phyloP scores from a whole-genome alignment of 2,888 invertebrate genomes.

The Nesidiocoris tenuis region DNA sequence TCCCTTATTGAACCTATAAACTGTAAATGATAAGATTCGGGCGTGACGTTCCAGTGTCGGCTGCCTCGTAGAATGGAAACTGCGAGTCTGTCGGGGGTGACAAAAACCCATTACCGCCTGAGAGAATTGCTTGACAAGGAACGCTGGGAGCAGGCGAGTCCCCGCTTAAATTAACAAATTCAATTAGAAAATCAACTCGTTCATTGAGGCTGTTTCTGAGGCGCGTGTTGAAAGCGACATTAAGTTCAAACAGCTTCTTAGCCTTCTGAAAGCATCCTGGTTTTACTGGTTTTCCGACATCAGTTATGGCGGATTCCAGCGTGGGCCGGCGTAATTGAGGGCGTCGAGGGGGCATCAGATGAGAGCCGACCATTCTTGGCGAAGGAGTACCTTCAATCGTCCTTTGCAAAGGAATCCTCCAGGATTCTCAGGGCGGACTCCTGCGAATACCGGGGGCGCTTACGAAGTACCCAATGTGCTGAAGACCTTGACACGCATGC shows the following conservation, averaged over 20 bases:
- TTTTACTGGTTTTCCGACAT: too few relatives aligned
- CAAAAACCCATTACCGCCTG: constrained; percentile 27
- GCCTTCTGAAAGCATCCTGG: too few relatives aligned
- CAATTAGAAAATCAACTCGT: constrained; percentile 60
- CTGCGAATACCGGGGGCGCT: too few relatives aligned
- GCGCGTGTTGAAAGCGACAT: constrained; percentile 1
- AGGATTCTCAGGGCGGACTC: too few relatives aligned
- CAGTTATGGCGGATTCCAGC: too few relatives aligned
- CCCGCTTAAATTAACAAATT: constrained; percentile 59
- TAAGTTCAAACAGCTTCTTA: neutral
- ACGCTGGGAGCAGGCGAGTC: neutral
- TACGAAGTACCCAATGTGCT: too few relatives aligned
- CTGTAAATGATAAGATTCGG: neutral
- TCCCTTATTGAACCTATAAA: neutral
- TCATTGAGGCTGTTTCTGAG: constrained; percentile 48
- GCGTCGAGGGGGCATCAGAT: too few relatives aligned
- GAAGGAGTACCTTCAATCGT: too few relatives aligned
- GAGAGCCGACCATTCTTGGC: too few relatives aligned
- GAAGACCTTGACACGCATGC: too few relatives aligned
- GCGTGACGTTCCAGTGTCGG: neutral
- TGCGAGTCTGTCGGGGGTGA: constrained; percentile 6
- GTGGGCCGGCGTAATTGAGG: too few relatives aligned
- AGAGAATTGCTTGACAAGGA: neutral
- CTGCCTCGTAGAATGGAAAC: neutral
- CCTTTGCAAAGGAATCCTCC: too few relatives aligned